Evolutionary conservation across 2,888 invertebrate genomes (phyloP), one percentile per base, ranked within the genome.

Genomic region (Pseudococcus jackbeardsleyi): DNA sequence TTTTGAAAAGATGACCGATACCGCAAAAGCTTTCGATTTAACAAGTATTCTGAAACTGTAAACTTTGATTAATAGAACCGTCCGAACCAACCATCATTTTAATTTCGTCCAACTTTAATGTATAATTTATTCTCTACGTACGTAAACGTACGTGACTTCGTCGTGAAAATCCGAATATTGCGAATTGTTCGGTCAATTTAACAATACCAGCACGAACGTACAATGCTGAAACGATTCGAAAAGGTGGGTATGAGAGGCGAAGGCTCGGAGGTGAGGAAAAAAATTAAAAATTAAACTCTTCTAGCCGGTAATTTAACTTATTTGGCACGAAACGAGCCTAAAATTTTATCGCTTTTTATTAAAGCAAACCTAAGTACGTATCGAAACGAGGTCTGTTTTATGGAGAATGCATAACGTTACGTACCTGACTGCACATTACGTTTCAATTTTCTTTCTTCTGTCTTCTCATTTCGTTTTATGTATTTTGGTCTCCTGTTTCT

Each of bases 61-160:
- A 72, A 72, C 68, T 72, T 72, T 72, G 68, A 72, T 72, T 72
- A 72, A 72, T 72, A 33, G 68, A 72, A 72, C 68, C 68, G 33
- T 3, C 3, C 68, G 33, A 72, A 33, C 26, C 26, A 33, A 1
- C 26, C 1, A 72, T 33, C 33, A 72, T 22, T 72, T 59, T 59
- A 19, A 72, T 33, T 33, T 68, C 68, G 68, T n/a, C 59, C 59
- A 59, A 59, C 59, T 59, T 59, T 59, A 59, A 59, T 12, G 68
- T 72, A 59, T 72, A 72, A 72, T 72, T 72, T 72, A 72, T 72
- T 72, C 68, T 3, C 26, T 33, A 33, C 26, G 26, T 33, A 33
- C 26, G 26, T 33, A 33, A 3, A 33, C 26, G 33, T 72, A 33
- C 68, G 33, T 72, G 33, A 72, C 68, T 72, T 72, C 19, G 19